phyloP scores from a whole-genome alignment of 2,797 vertebrate species.

The Chaenodraco wilsoni region DNA sequence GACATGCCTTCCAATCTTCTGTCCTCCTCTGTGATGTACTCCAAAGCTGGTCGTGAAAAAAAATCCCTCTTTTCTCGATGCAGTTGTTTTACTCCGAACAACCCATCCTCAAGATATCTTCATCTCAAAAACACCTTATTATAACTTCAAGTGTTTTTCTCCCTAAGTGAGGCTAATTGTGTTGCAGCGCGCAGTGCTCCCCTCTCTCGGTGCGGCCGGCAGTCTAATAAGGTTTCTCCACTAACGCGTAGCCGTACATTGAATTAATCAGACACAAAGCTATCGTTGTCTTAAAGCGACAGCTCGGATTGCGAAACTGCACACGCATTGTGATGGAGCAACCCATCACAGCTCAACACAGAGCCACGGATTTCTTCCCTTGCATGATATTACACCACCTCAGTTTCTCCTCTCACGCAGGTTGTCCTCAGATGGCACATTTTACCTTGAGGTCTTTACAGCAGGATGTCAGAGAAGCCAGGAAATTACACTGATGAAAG shows the following conservation, averaged over 20 bases:
- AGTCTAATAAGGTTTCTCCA: constrained; percentile 72
- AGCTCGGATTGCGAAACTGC: constrained; percentile 38
- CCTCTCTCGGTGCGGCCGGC: constrained; percentile 37
- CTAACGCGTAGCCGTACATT: constrained; percentile 78
- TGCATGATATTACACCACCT: constrained; percentile 22
- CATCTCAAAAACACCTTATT: constrained; percentile 41
- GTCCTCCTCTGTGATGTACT: constrained; percentile 52
- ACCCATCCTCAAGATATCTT: constrained; percentile 71
- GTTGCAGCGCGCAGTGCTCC: constrained; percentile 8
- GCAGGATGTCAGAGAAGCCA: background rate
- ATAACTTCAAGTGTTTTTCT: constrained; percentile 23
- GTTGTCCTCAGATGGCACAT: constrained; percentile 1
- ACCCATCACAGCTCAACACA: constrained; percentile 37
- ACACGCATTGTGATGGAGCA: constrained; percentile 40
- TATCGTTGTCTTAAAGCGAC: constrained; percentile 84
- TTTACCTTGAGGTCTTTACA: background rate
- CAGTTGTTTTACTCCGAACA: constrained; percentile 60
- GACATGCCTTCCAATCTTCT: constrained; percentile 78
- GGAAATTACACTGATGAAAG: background rate
- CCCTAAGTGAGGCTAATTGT: background rate
- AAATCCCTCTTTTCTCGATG: constrained; percentile 49
- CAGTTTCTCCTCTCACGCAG: background rate
- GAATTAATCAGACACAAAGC: constrained; percentile 81
- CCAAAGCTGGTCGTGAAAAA: constrained; percentile 49
- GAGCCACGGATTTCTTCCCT: constrained; percentile 3